Evolutionary conservation across 2,888 invertebrate genomes (phyloP).

Genomic region (Ochlodes sylvanus): DNA sequence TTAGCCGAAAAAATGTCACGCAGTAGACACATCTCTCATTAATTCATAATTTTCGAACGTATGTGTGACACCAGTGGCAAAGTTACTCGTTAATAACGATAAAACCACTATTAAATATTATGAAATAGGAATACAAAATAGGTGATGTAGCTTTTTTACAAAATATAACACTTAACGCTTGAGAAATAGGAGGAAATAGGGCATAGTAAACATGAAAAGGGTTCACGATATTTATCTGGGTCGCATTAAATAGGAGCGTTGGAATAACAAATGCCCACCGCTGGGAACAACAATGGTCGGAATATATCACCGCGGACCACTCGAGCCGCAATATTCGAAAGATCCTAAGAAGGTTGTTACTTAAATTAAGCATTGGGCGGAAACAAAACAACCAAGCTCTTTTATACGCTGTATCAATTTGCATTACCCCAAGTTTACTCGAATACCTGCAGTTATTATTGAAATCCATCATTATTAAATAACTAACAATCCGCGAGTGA

Average conservation of each 20-base stretch:
- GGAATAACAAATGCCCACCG: constrained; percentile 30
- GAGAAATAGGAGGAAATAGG: constrained; percentile 18
- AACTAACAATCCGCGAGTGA: no score
- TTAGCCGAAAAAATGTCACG: no score
- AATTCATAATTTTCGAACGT: no score
- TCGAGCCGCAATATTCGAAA: constrained; percentile 24
- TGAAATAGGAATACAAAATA: background rate
- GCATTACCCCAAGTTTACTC: background rate
- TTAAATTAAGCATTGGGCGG: constrained; percentile 15
- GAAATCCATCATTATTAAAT: background rate
- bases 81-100: no score
- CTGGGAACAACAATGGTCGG: constrained; percentile 29
- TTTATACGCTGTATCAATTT: background rate
- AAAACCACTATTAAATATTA: background rate
- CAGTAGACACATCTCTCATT: no score
- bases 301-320: constrained; percentile 27
- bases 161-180: constrained; percentile 7
- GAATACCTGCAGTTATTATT: background rate
- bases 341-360: constrained; percentile 13
- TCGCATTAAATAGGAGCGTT: constrained; percentile 30
- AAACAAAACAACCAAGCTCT: background rate
- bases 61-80: no score
- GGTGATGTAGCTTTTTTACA: background rate
- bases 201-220: constrained; percentile 29
- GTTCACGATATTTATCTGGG: constrained; percentile 32